Evolutionary conservation across 2,797 vertebrate species (phyloP).

Genomic region (Myiothlypis coronata): DNA sequence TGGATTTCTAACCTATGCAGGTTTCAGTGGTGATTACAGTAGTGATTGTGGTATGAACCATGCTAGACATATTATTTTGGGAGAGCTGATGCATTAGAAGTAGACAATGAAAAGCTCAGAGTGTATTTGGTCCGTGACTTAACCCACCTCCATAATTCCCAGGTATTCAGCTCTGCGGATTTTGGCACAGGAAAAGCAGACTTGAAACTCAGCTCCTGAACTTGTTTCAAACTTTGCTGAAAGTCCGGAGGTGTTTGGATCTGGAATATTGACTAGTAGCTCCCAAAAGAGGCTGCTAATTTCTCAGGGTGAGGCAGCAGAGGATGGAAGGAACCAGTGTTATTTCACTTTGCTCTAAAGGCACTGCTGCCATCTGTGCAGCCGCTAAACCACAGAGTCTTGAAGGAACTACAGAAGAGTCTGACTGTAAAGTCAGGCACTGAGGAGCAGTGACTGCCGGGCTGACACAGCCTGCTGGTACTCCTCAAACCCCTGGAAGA

Average conservation of each 20-base stretch:
- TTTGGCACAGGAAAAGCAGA: conserved; percentile 14
- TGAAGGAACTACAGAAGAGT: conserved; percentile 1
- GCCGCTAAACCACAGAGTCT: neutral
- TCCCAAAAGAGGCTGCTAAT: conserved; percentile 48
- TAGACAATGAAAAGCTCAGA: conserved; percentile 6
- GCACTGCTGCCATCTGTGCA: conserved; percentile 11
- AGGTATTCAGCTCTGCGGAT: neutral
- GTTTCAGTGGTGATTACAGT: conserved; percentile 33
- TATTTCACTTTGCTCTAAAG: conserved; percentile 35
- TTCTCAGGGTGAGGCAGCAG: conserved; percentile 1
- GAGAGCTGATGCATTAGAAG: conserved; percentile 2
- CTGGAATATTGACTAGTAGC: conserved; percentile 41
- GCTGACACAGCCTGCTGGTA: conserved; percentile 58
- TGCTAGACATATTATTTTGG: conserved; percentile 15
- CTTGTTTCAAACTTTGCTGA: conserved; percentile 18
- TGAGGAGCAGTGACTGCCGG: neutral
- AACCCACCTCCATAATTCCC: conserved; percentile 25
- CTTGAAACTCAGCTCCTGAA: conserved; percentile 31
- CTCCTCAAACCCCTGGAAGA: conserved; percentile 35
- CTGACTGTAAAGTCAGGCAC: neutral
- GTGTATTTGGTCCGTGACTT: neutral
- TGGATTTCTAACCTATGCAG: conserved; percentile 31
- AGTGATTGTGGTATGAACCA: conserved; percentile 10
- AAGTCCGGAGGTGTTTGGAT: neutral
- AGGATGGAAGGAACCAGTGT: conserved; percentile 19